Evolutionary conservation across 23 tunicate genomes (phyloP), one percentile per base, ranked within the genome.

Genomic region (Ascidia mentula): DNA sequence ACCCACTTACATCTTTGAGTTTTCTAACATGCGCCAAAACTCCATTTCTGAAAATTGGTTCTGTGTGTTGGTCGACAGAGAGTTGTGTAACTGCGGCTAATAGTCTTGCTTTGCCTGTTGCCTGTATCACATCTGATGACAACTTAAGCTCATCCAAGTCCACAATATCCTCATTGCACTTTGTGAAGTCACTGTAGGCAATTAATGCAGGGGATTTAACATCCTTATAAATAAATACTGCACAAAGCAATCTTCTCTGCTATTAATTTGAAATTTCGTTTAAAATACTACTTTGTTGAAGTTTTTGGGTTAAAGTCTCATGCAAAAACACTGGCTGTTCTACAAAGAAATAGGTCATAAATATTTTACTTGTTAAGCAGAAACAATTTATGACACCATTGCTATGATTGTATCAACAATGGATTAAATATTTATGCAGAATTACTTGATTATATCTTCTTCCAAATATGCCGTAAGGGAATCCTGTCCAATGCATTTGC

Each of bases 141-240:
- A 84, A 33, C 15, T 40, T 34, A 5, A 45, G n/a, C 31, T 83
- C 87, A 42, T 89, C 88, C 26, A 89, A 36, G 40, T 89, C 84
- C 20, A 84, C 88, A 20, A 89, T 79, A n/a, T 87, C 88, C 34
- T 89, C 95, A 46, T 76, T 61, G 38, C 88, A 84, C 40, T 83
- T 78, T 79, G 84, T 88, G 39, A 79, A 69, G 31, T 75, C 77
- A 17, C 95, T 89, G 15, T 3, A 82, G 77, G n/a, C n/a, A n/a
- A n/a, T n/a, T n/a, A n/a, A n/a, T n/a, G n/a, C n/a, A n/a, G n/a
- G n/a, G n/a, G n/a, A n/a, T n/a, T n/a, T n/a, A n/a, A n/a, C n/a
- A n/a, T n/a, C n/a, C n/a, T n/a, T n/a, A n/a, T n/a, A n/a, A n/a
- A n/a, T n/a, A n/a, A n/a, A n/a, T n/a, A n/a, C n/a, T n/a, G n/a